Base-by-base conservation (phyloP, 1,140 invertebrate genomes). In the Xylocopa sonorina region DNA sequence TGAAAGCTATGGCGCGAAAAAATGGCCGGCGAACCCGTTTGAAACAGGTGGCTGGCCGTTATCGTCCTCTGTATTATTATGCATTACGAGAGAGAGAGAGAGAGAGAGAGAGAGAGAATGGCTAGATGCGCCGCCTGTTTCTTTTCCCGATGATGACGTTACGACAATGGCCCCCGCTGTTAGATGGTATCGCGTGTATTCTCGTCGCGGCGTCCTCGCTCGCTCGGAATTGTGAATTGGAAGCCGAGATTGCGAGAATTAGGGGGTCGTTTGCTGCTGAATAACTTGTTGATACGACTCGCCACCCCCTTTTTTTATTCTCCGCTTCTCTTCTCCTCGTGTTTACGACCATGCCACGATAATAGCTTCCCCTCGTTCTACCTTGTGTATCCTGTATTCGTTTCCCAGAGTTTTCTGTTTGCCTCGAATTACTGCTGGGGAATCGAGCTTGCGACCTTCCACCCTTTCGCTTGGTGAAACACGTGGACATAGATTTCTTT, bases 11-110 rank as follows among this genome's bases (percentile, higher is more conserved):
- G 32, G 48, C 48, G n/a, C 9, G 32, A 53, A 51, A 51, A 68
- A 68, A 68, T 68, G 48, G 66, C 21, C 12, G 29, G 14, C 6
- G 14, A 34, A 68, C 32, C n/a, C 6, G 46, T 51, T 51, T 10
- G 66, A 34, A 68, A 68, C 66, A 68, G 48, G 66, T 68, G 66
- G 48, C 29, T 29, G 7, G 24, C 9, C 27, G 63, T 48, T 46
- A 66, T 66, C 41, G 4, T 48, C 16, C 63, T 29, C 41, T 12
- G 63, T 64, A 64, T 64, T 64, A 64, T 29, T 64, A 64, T 64
- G 41, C 63, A 64, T 46, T 64, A 24, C 38, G n/a, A n/a, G n/a
- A n/a, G n/a, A n/a, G n/a, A n/a, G n/a, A n/a, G n/a, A n/a, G n/a
- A n/a, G 6, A 18, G 16, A 66, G 12, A 66, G 16, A 43, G 24